phyloP scores from a whole-genome alignment of 2,888 invertebrate genomes.

The Orthosia gothica region DNA sequence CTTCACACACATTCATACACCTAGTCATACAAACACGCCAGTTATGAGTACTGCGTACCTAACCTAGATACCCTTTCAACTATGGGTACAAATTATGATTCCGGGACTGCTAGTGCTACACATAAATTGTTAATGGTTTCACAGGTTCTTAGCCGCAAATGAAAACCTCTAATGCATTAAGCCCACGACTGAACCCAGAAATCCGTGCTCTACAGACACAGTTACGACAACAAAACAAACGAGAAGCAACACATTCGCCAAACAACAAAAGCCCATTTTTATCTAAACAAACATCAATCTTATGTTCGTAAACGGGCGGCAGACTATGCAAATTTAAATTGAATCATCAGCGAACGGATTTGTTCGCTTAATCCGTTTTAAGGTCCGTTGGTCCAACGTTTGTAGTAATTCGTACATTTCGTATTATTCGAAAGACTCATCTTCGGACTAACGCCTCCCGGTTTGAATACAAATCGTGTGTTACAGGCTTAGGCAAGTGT shows the following conservation, averaged over 20 bases:
- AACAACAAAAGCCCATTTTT: constrained; percentile 37
- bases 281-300: constrained; percentile 60
- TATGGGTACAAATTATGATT: too few relatives aligned
- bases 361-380: constrained; percentile 72
- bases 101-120: too few relatives aligned
- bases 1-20: too few relatives aligned
- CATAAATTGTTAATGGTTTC: too few relatives aligned
- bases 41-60: too few relatives aligned
- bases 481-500: constrained; percentile 61
- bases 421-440: constrained; percentile 61
- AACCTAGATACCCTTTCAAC: too few relatives aligned
- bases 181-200: not conserved
- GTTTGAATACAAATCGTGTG: constrained; percentile 70
- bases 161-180: not conserved
- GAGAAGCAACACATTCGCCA: not conserved
- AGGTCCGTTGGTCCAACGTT: constrained; percentile 62
- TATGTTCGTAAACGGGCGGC: constrained; percentile 45
- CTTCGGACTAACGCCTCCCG: constrained; percentile 67
- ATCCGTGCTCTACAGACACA: not conserved
- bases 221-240: not conserved
- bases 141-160: not conserved
- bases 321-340: constrained; percentile 85
- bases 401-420: constrained; percentile 53
- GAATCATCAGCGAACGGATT: constrained; percentile 81
- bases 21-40: too few relatives aligned